phyloP scores from a whole-genome alignment of 2,797 vertebrate genomes.

The Mormyrus proboscirostris region DNA sequence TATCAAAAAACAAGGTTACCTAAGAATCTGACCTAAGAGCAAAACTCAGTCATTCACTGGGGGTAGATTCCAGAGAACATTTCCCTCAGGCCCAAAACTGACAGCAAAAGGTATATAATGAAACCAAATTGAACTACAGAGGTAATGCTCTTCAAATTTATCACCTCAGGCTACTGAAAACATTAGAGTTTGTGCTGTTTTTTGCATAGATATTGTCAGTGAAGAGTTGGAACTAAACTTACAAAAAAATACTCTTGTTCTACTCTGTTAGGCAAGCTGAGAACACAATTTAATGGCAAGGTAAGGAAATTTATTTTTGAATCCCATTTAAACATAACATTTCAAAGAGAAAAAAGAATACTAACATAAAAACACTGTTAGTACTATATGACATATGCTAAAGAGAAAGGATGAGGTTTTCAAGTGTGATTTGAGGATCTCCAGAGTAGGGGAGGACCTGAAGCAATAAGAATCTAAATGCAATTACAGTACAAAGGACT shows the following conservation, averaged over 20 bases:
- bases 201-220: not conserved
- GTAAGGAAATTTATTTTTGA: not conserved
- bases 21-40: conserved; percentile 1
- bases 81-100: not conserved
- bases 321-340: not conserved
- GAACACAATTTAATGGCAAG: not conserved
- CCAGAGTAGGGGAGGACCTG: not conserved
- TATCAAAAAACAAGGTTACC: conserved; percentile 7
- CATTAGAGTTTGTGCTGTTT: not conserved
- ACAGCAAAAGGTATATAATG: conserved; percentile 9
- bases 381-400: not conserved
- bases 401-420: not conserved
- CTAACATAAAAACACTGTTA: not conserved
- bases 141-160: conserved; percentile 4
- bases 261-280: not conserved
- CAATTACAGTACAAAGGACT: not conserved
- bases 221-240: not conserved
- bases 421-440: not conserved
- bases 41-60: conserved; percentile 5
- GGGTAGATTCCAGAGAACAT: not conserved
- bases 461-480: not conserved
- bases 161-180: conserved; percentile 5
- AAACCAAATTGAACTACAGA: conserved; percentile 5
- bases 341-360: not conserved
- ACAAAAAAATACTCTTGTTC: not conserved